Conservation (phyloP, 2,797 vertebrate genomes). For the Neosilurus mollespiculum region DNA sequence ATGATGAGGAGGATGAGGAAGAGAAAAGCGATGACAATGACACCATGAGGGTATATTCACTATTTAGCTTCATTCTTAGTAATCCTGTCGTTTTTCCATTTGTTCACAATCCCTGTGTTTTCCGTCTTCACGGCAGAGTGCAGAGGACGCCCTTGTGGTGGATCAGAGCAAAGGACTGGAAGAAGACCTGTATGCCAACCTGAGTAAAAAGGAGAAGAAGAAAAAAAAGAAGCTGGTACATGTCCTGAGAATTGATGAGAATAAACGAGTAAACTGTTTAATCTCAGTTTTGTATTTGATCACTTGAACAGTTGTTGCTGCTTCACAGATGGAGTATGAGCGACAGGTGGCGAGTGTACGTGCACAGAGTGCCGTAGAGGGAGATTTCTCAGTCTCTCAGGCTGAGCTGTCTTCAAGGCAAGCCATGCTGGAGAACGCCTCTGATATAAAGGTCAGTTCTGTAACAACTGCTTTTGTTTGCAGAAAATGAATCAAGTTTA, state of each 20-base stretch:
- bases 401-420: constrained; percentile 90
- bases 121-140: constrained; percentile 58
- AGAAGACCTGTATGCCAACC: constrained; percentile 77
- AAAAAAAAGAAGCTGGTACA: constrained; percentile 87
- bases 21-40: constrained; percentile 66
- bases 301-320: not conserved
- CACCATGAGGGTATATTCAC: constrained; percentile 69
- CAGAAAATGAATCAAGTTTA: not conserved
- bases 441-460: constrained; percentile 84
- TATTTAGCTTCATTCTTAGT: not conserved
- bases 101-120: not conserved
- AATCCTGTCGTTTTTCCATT: not conserved
- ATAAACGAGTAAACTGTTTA: not conserved
- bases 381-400: constrained; percentile 90
- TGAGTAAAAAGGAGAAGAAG: constrained; percentile 92
- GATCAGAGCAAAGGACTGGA: constrained; percentile 69
- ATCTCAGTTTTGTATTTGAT: not conserved
- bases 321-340: constrained; percentile 82
- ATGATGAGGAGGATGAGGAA: constrained; percentile 64
- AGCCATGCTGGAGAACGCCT: constrained; percentile 92
- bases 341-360: constrained; percentile 82
- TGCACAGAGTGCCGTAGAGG: constrained; percentile 81
- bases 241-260: not conserved
- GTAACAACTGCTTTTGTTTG: not conserved
- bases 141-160: constrained; percentile 70